Evolutionary conservation across 2,113 vertebrate species (phyloP).

Genomic region (Tylochromis polylepis): DNA sequence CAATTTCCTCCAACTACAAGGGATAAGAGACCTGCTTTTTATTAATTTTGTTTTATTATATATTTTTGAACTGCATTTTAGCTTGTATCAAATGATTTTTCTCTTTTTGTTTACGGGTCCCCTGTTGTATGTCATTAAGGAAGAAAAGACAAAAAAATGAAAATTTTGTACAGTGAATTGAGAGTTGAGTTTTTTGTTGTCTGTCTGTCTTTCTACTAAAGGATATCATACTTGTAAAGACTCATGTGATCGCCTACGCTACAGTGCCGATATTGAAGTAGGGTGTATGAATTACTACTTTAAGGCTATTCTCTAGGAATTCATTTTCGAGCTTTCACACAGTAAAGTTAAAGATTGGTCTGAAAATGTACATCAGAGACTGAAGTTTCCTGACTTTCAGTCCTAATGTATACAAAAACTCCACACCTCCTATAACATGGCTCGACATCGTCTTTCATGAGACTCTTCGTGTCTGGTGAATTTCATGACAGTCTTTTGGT

Average conservation of each 20-base stretch:
- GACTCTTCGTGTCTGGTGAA: background rate
- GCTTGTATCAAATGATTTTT: conserved; percentile 72
- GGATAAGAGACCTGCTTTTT: conserved; percentile 74
- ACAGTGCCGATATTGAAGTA: background rate
- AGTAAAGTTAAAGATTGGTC: background rate
- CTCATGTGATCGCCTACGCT: background rate
- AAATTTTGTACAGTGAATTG: conserved; percentile 75
- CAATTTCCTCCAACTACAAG: conserved; percentile 72
- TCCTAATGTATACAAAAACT: background rate
- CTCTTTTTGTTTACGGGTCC: conserved; percentile 73
- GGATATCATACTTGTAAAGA: background rate
- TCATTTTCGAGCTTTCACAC: background rate
- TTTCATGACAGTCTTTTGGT: background rate
- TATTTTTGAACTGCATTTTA: conserved; percentile 75
- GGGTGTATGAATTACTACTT: background rate
- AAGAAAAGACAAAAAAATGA: conserved; percentile 65
- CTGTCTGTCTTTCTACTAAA: background rate
- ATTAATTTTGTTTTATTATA: conserved; percentile 74
- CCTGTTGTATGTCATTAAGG: conserved; percentile 74
- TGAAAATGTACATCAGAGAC: background rate
- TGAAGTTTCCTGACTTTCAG: background rate
- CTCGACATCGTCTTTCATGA: background rate
- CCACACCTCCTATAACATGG: background rate
- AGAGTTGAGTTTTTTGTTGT: background rate
- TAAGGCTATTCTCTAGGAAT: background rate